phyloP scores from a whole-genome alignment of 1,140 invertebrate species.

The Rhysida immarginata region DNA sequence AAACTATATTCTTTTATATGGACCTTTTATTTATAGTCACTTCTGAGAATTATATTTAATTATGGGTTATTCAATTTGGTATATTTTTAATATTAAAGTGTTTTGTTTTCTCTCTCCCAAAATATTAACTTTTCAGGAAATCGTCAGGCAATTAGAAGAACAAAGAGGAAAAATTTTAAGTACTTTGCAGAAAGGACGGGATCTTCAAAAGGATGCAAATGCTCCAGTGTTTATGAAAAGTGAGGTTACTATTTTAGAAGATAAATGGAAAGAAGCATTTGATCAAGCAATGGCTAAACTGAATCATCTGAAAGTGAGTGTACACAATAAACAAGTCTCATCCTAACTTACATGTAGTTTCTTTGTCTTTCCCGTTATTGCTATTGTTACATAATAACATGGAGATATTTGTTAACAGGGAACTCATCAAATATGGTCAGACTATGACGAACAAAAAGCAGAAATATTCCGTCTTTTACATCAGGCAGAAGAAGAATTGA shows the following conservation, averaged over 20 bases:
- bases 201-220: constrained; percentile 65
- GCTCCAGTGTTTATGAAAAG: constrained; percentile 69
- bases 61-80: not conserved
- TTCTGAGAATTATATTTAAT: constrained; percentile 2
- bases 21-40: no score
- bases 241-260: constrained; percentile 66
- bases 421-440: constrained; percentile 66
- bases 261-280: constrained; percentile 74
- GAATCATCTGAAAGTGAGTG: constrained; percentile 52
- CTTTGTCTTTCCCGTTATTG: no score
- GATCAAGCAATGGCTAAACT: constrained; percentile 65
- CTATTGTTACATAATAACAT: no score
- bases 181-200: constrained; percentile 76
- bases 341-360: no score
- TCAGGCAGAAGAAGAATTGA: constrained; percentile 63
- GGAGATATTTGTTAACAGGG: no score
- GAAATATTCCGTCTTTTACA: constrained; percentile 63
- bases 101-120: no score
- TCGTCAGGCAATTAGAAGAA: constrained; percentile 56
- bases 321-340: no score
- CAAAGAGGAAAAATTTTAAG: constrained; percentile 73
- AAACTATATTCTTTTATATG: no score
- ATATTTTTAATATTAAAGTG: not conserved
- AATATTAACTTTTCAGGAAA: constrained; percentile 23
- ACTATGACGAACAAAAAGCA: constrained; percentile 67